Percentiles rank a stretch among this genome's conserved stretches.
Evolutionary conservation across 2,888 invertebrate species (phyloP).

Genomic region (Amphimallon solstitiale): DNA sequence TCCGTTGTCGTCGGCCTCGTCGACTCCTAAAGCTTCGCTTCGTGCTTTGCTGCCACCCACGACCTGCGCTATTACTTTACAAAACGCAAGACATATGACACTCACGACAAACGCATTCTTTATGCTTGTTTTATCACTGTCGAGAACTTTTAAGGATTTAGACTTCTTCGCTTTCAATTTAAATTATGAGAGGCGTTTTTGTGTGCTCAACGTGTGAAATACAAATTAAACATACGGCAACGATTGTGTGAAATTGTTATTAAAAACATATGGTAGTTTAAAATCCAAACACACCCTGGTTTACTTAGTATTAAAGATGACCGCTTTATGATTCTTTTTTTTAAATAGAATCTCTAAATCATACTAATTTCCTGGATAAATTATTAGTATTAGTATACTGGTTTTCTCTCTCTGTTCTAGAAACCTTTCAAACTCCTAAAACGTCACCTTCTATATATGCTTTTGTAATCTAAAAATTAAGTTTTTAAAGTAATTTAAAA

Average conservation of each 20-base stretch:
- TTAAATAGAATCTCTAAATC: too few relatives aligned
- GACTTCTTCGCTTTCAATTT: conserved; percentile 21
- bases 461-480: too few relatives aligned
- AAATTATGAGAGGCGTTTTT: conserved; percentile 5
- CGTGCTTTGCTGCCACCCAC: conserved; percentile 10
- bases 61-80: conserved; percentile 21
- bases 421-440: too few relatives aligned
- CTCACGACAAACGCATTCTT: conserved; percentile 26
- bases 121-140: conserved; percentile 22
- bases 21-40: conserved; percentile 1
- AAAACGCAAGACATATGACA: conserved; percentile 25
- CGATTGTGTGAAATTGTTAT: background rate
- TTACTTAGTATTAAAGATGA: too few relatives aligned
- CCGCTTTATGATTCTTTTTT: too few relatives aligned
- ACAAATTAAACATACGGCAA: background rate
- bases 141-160: conserved; percentile 26
- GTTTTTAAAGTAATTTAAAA: too few relatives aligned
- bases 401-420: too few relatives aligned
- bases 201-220: conserved; percentile 6
- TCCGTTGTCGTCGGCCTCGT: too few relatives aligned
- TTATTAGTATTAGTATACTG: too few relatives aligned
- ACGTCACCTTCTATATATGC: too few relatives aligned
- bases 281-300: too few relatives aligned
- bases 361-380: too few relatives aligned
- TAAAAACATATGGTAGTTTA: background rate